These are phyloP conservation scores for Drosophila tripunctata DNA, from an alignment of 2,888 invertebrate genomes.

Conservation along the genomic window DNA sequence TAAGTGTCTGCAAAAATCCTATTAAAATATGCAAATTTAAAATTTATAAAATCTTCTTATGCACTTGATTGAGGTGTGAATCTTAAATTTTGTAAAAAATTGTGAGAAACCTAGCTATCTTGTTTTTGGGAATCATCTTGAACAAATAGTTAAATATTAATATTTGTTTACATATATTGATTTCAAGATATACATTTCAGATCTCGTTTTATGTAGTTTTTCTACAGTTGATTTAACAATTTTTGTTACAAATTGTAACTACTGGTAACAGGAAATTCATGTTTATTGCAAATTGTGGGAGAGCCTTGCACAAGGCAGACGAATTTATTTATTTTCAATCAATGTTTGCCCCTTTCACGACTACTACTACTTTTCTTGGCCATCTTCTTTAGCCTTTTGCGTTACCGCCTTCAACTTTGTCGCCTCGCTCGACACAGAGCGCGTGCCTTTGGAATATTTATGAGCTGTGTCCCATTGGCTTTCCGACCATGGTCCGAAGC, in stretches of 20 bases:
- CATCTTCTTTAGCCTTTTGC: not conserved
- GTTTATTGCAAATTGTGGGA: conserved; percentile 3
- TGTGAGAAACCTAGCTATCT: too few species aligned
- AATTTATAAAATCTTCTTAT: too few species aligned
- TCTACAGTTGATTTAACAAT: not conserved
- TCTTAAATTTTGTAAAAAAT: too few species aligned
- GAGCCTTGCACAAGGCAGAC: conserved; percentile 19
- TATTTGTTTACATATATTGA: too few species aligned
- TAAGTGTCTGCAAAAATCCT: not conserved
- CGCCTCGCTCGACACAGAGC: conserved; percentile 60
- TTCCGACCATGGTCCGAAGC: conserved; percentile 12
- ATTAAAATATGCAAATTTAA: not conserved
- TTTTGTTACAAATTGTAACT: conserved; percentile 11
- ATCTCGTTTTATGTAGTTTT: not conserved
- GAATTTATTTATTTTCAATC: conserved; percentile 76
- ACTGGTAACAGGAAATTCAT: conserved; percentile 13
- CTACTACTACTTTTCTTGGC: not conserved
- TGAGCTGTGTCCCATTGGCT: conserved; percentile 58
- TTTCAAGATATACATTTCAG: too few species aligned
- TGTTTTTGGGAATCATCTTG: too few species aligned
- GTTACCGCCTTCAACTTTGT: conserved; percentile 53
- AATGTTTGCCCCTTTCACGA: conserved; percentile 49
- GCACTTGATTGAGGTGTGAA: too few species aligned
- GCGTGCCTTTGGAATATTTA: conserved; percentile 75
- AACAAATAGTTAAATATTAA: too few species aligned